These are phyloP conservation scores for Agonopterix heracliana DNA, from an alignment of 2,888 invertebrate species.

Conservation along the genomic window DNA sequence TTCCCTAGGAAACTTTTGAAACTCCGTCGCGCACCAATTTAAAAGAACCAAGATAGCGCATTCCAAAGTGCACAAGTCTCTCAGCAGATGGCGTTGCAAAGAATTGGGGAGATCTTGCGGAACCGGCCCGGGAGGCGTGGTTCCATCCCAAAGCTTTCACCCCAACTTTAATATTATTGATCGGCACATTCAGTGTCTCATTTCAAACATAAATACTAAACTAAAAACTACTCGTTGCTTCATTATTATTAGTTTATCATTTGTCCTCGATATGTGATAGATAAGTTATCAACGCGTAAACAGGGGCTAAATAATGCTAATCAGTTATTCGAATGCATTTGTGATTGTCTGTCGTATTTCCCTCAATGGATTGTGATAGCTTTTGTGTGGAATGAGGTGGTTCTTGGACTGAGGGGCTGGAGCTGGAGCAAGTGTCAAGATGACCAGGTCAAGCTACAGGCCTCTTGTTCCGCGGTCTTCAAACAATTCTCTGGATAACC, in stretches of 20 bases:
- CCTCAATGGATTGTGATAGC: conserved; percentile 27
- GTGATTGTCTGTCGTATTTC: conserved; percentile 39
- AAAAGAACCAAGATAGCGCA: too few species aligned
- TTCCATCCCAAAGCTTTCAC: conserved; percentile 46
- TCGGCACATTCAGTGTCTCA: conserved; percentile 31
- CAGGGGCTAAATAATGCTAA: conserved; percentile 39
- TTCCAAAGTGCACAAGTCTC: neutral
- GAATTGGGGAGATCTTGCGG: conserved; percentile 19
- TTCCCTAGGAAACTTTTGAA: too few species aligned
- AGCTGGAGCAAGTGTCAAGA: conserved; percentile 21
- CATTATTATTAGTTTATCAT: conserved; percentile 7
- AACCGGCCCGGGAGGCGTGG: conserved; percentile 53
- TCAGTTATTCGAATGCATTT: conserved; percentile 44
- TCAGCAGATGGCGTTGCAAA: conserved; percentile 44
- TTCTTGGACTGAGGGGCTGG: neutral
- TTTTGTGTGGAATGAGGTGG: neutral
- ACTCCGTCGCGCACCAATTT: too few species aligned
- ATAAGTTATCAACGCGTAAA: conserved; percentile 37
- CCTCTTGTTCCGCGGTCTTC: conserved; percentile 63
- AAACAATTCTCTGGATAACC: conserved; percentile 52
- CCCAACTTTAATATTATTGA: conserved; percentile 57
- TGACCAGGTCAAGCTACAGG: conserved; percentile 67
- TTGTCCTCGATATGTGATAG: conserved; percentile 34
- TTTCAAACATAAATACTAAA: conserved; percentile 42
- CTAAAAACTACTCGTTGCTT: conserved; percentile 24